These are phyloP conservation scores for Intellagama lesueurii DNA, from an alignment of 2,797 vertebrate species.

Conservation along the genomic window DNA sequence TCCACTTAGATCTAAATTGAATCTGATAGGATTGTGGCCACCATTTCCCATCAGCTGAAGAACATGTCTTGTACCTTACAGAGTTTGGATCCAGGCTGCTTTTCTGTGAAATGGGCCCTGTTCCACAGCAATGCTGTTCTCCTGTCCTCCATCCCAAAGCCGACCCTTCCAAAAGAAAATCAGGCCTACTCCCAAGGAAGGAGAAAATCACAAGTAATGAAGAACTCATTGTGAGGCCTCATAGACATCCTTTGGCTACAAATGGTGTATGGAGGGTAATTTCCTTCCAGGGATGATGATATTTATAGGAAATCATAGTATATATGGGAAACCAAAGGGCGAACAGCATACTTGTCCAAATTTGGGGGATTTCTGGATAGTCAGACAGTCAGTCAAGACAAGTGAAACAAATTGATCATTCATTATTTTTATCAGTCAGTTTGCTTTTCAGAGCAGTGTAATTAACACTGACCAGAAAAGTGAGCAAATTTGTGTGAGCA, in stretches of 20 bases:
- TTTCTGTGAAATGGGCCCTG: not conserved
- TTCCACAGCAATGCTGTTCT: not conserved
- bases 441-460: too few species aligned
- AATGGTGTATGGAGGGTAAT: not conserved
- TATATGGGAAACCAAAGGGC: too few species aligned
- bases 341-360: not conserved
- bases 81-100: too few species aligned
- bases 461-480: too few species aligned
- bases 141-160: not conserved
- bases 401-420: too few species aligned
- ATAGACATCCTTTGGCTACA: not conserved
- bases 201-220: too few species aligned
- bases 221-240: too few species aligned
- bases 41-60: not conserved
- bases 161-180: not conserved
- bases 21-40: not conserved
- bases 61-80: not conserved
- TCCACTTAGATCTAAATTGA: not conserved
- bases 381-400: too few species aligned
- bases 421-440: too few species aligned
- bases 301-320: not conserved
- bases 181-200: not conserved
- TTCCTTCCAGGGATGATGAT: not conserved
- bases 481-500: too few species aligned
- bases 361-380: too few species aligned